phyloP scores from a whole-genome alignment of 2,888 invertebrate species.

The Yponomeuta sedellus region DNA sequence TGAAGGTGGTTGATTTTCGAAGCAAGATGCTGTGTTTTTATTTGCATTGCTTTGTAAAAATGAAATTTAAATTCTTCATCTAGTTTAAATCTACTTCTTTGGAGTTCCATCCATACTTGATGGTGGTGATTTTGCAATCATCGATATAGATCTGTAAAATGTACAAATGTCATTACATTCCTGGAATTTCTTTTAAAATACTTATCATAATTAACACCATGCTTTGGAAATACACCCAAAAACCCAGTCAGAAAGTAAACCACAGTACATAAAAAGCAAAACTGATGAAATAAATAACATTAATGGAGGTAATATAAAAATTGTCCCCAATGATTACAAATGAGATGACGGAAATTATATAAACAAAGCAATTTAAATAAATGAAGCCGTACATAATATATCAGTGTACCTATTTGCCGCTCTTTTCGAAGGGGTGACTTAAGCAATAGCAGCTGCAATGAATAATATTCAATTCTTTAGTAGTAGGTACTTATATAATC shows the following conservation, averaged over 20 bases:
- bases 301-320: background rate
- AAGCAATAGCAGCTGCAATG: constrained; percentile 75
- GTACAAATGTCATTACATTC: background rate
- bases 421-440: constrained; percentile 71
- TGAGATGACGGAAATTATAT: background rate
- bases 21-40: background rate
- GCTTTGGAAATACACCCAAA: background rate
- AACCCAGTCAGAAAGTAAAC: background rate
- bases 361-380: constrained; percentile 9
- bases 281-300: background rate
- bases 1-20: background rate
- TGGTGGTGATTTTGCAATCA: constrained; percentile 61
- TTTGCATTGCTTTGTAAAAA: background rate
- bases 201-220: background rate
- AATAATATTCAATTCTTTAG: constrained; percentile 39
- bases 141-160: constrained; percentile 63
- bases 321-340: background rate
- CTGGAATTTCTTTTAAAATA: too few species aligned
- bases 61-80: background rate
- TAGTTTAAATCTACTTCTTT: constrained; percentile 44
- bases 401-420: constrained; percentile 65
- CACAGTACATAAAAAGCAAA: constrained; percentile 17
- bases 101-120: constrained; percentile 52
- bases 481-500: constrained; percentile 32
- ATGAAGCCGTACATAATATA: constrained; percentile 5